Base-by-base conservation (phyloP, 1,140 invertebrate species). In the Cherax quadricarinatus region DNA sequence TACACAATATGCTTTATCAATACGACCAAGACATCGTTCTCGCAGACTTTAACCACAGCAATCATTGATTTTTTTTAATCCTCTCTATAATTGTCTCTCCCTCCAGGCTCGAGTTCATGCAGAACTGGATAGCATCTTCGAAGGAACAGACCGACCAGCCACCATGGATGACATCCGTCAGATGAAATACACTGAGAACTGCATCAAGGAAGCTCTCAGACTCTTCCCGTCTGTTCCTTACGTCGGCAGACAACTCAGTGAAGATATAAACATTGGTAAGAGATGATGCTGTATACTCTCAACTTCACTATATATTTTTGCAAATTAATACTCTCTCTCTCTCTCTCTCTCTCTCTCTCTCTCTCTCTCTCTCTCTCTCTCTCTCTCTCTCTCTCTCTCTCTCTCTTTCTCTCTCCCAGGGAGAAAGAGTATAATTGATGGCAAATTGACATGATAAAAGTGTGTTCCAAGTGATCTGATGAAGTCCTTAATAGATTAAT, bases 161-260 rank as follows among this genome's bases (percentile, higher is more conserved):
- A 97, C 97, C 41, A 97, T 97, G 94, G 97, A 97, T 94, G 97
- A 98, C 91, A 97, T 97, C 51, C 94, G 97, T 73, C 96, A 97
- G 94, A 97, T 98, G 97, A 98, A 97, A 94, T 98, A 98, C 94
- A 94, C 98, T 51, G 98, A 98, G 94, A 96, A 97, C 93, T 97
- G 97, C 78, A 96, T 98, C 75, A 96, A 97, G 95, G 97, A 97
- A 94, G 96, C 97, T 0, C 94, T 97, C 6, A 95, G 97, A 92
- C 95, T 98, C 95, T 98, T 96, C 94, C 98, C 97, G 75, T 97
- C 97, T 92, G 97, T 98, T 70, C 66, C 66, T 18, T 70, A 70
- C 66, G 18, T 70, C 66, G 66, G 10, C 14, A 18, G 66, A 18
- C 66, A 70, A 12, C 66, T 70, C 66, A 70, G 5, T 0, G 66